Conservation (phyloP, 2,797 vertebrate species). For the Agapornis canus region DNA sequence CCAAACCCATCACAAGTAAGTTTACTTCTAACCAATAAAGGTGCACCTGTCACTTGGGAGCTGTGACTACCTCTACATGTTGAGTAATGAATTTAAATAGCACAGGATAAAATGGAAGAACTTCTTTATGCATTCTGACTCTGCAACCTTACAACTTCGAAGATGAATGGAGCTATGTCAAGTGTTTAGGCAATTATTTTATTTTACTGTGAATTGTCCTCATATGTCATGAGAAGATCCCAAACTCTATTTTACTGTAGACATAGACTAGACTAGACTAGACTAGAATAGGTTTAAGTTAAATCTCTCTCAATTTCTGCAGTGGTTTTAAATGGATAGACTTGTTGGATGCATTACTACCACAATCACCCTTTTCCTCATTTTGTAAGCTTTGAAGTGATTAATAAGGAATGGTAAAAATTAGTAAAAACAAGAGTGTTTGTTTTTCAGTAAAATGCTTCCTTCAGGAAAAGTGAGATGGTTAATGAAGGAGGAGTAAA, state of each 20-base stretch:
- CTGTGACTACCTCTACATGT: neutral
- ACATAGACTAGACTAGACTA: neutral
- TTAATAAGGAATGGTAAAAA: neutral
- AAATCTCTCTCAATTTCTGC: neutral
- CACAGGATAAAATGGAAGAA: neutral
- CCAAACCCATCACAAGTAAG: neutral
- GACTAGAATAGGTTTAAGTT: fast-evolving
- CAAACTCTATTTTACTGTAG: neutral
- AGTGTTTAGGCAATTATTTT: neutral
- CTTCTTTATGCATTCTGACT: neutral
- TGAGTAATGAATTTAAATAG: neutral
- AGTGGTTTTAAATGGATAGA: neutral
- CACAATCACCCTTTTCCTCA: neutral
- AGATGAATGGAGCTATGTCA: neutral
- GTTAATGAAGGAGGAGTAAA: neutral
- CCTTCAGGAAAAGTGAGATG: neutral
- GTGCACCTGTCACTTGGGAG: neutral
- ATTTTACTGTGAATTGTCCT: neutral
- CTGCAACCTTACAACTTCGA: neutral
- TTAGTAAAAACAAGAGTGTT: neutral
- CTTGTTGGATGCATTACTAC: neutral
- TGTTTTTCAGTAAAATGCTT: neutral
- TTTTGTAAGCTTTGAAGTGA: neutral
- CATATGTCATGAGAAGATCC: neutral
- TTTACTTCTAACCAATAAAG: neutral